Evolutionary conservation across 2,797 vertebrate species (phyloP), one percentile per base, ranked within the genome.

Genomic region (Sebastes matsubarae): DNA sequence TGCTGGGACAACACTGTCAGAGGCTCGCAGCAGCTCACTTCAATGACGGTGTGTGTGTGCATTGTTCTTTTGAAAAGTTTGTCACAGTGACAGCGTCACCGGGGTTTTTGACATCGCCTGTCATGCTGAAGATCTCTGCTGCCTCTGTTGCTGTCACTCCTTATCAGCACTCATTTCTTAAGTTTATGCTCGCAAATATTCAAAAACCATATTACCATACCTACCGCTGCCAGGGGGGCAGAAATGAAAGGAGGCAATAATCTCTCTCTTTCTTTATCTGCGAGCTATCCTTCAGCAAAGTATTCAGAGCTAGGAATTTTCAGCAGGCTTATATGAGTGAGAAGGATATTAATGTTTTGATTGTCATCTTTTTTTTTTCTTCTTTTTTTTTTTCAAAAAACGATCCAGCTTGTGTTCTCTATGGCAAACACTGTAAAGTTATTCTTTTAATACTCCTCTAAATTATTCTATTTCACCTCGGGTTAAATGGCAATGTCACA

Each of bases 311-410:
- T 88, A 58, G 85, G 90, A 89, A 92, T 94, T 93, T 94, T 92
- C 93, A 93, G 92, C 91, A 79, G 89, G 93, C 92, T 94, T 94
- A 94, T 93, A 89, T 89, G 91, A 94, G 88, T 92, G 94, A 94
- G 92, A 92, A 95, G 94, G 95, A 94, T 96, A 95, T 96, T 95
- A 95, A 95, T 95, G 94, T 96, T 96, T 94, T 93, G 95, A 96
- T 96, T 95, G 92, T 94, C 95, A 95, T 95, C 94, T 96, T 91
- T 90, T 89, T 89, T 91, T 65, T 91, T 65, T 80, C 65, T 32
- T 65, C 63, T 61, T 81, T 72, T 55, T 61, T 66, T 60, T 60
- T 13, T 46, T 18, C 16, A 4, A 32, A 89, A 94, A 93, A 90
- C 80, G 88, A 96, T 91, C 88, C 89, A 68, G 92, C 90, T 82